Percentiles rank a stretch among this genome's conserved stretches.
Conservation (phyloP, 2,888 invertebrate species). For the Drosophila suboccidentalis region DNA sequence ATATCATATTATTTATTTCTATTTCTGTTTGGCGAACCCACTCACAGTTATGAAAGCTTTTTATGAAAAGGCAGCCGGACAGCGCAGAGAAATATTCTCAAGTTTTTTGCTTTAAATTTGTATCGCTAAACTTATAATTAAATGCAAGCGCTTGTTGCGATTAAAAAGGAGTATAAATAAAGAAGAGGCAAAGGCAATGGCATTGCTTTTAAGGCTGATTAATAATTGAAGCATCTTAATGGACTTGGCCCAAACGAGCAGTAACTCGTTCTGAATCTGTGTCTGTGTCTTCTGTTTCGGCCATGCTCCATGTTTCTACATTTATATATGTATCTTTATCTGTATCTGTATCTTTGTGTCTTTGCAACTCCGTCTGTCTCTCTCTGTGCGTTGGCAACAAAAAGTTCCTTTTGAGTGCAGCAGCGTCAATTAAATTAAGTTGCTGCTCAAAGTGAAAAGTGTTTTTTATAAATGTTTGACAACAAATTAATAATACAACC, state of each 20-base stretch:
- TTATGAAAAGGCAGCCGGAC: not conserved
- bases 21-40: slow-evolving; percentile 9
- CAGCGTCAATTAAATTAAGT: slow-evolving; percentile 76
- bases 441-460: slow-evolving; percentile 68
- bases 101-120: slow-evolving; percentile 22
- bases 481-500: slow-evolving; percentile 63
- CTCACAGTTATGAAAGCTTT: not conserved
- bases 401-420: slow-evolving; percentile 71
- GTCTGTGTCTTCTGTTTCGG: slow-evolving; percentile 3
- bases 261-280: slow-evolving; percentile 52
- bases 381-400: slow-evolving; percentile 39
- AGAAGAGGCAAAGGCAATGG: slow-evolving; percentile 46
- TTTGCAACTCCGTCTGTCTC: slow-evolving; percentile 4
- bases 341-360: slow-evolving; percentile 5
- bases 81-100: slow-evolving; percentile 7
- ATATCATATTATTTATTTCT: slow-evolving; percentile 44
- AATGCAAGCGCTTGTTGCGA: slow-evolving; percentile 72
- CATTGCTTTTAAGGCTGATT: slow-evolving; percentile 77
- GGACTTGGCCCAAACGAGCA: slow-evolving; percentile 64
- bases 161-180: slow-evolving; percentile 49
- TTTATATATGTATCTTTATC: not conserved
- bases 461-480: slow-evolving; percentile 63
- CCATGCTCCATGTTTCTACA: slow-evolving; percentile 5
- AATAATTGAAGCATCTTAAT: slow-evolving; percentile 79
- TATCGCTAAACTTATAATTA: slow-evolving; percentile 66